Percentiles rank a stretch among this genome's conserved stretches.
These are phyloP conservation scores for Acrocephalus kingi DNA, from an alignment of 2,113 vertebrate species.

Conservation along the genomic window DNA sequence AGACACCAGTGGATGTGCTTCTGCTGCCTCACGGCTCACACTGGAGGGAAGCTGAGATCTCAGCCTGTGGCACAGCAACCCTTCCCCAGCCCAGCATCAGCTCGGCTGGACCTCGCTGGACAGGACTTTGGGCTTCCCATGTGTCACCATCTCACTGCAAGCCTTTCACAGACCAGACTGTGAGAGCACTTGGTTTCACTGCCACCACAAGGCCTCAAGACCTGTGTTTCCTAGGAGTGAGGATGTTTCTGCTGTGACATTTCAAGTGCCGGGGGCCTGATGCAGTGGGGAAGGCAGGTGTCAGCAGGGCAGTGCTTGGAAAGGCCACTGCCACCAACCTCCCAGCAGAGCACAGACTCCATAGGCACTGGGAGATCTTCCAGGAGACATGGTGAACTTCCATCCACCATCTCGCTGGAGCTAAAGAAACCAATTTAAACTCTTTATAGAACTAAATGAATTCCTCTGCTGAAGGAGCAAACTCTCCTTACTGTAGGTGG, in stretches of 20 bases:
- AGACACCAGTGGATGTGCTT: neutral
- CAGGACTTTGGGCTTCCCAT: neutral
- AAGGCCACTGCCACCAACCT: neutral
- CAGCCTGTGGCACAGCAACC: rapidly evolving
- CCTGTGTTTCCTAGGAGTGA: neutral
- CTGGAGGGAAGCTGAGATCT: neutral
- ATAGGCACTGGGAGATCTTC: neutral
- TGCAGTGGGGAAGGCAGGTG: neutral
- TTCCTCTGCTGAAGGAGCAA: neutral
- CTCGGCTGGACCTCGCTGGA: rapidly evolving
- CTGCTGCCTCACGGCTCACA: neutral
- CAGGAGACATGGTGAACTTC: rapidly evolving
- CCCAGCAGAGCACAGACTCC: neutral
- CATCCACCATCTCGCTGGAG: neutral
- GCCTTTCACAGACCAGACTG: rapidly evolving
- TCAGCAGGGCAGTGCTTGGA: neutral
- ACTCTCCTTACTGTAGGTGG: neutral
- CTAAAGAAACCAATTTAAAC: neutral
- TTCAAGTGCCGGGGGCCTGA: rapidly evolving
- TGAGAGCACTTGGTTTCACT: neutral
- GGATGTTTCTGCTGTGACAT: neutral
- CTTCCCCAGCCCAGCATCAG: neutral
- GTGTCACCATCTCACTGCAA: neutral
- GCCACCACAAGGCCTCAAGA: neutral
- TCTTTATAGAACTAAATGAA: neutral